A percentile compares a stretch with the other conserved stretches of the same genome.
Evolutionary conservation across 2,113 vertebrate genomes (phyloP).

Genomic region (Dryoscopus gambensis): DNA sequence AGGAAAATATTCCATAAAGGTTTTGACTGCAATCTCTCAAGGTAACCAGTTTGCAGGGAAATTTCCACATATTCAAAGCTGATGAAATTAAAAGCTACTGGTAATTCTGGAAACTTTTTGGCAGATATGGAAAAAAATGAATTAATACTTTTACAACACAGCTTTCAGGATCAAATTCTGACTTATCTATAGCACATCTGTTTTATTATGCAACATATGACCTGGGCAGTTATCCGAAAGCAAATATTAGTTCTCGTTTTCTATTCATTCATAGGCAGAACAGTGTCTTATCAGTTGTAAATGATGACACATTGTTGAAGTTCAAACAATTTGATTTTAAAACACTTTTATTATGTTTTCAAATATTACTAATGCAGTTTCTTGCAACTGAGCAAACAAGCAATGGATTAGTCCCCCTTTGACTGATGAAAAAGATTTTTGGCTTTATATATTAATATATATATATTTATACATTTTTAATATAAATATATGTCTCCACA

Average conservation of each 20-base stretch:
- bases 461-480: not conserved
- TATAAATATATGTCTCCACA: too few relatives aligned
- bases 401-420: not conserved
- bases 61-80: not conserved
- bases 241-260: not conserved
- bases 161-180: not conserved
- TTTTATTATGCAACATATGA: not conserved
- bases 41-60: not conserved
- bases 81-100: not conserved
- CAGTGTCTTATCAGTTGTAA: not conserved
- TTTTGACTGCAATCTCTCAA: not conserved
- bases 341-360: not conserved
- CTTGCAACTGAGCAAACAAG: not conserved
- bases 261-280: not conserved
- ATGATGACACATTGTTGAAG: not conserved
- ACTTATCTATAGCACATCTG: not conserved
- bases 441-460: not conserved
- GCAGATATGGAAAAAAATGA: not conserved
- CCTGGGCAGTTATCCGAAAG: not conserved
- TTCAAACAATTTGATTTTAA: not conserved
- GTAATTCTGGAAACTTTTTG: not conserved
- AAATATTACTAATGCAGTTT: not conserved
- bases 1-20: not conserved
- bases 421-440: not conserved
- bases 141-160: not conserved